Evolutionary conservation across 23 tunicate genomes (phyloP).

Genomic region (Trididemnum miniatum): DNA sequence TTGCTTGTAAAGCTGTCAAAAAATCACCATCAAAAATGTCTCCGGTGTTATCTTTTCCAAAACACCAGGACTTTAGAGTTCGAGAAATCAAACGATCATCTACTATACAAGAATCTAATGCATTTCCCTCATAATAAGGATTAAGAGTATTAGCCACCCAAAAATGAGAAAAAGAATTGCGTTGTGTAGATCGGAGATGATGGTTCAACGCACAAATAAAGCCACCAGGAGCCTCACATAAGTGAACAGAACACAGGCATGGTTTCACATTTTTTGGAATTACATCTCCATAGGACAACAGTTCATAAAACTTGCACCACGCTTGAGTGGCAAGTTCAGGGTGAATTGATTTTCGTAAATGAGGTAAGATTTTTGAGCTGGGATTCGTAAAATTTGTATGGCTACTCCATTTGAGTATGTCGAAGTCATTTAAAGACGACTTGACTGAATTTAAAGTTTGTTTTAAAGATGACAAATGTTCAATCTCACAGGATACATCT

Average conservation of each 20-base stretch:
- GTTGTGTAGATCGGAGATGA: constrained; percentile 25
- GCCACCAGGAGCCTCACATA: constrained; percentile 99
- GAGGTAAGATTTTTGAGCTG: constrained; percentile 32
- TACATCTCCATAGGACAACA: constrained; percentile 61
- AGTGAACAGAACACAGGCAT: constrained; percentile 59
- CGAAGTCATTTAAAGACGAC: constrained; percentile 67
- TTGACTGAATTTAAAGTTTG: constrained; percentile 49
- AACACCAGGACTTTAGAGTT: constrained; percentile 76
- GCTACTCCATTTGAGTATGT: constrained; percentile 63
- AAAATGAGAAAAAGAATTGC: constrained; percentile 15
- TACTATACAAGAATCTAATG: constrained; percentile 70
- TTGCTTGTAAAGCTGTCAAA: background rate
- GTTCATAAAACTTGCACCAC: constrained; percentile 97
- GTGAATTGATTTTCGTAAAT: constrained; percentile 37
- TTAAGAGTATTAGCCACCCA: constrained; percentile 92
- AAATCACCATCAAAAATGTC: constrained; percentile 53
- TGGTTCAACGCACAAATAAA: constrained; percentile 89
- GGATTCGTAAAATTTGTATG: constrained; percentile 82
- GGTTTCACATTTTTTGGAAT: constrained; percentile 26
- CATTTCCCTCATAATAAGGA: constrained; percentile 93
- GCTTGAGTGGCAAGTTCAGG: constrained; percentile 96
- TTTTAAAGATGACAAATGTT: constrained; percentile 19
- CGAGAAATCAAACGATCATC: constrained; percentile 82
- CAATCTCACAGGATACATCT: background rate
- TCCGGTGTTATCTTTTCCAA: constrained; percentile 95